These are phyloP conservation scores for Amblyopsis rosae DNA, from an alignment of 2,113 vertebrate species.

Conservation along the genomic window DNA sequence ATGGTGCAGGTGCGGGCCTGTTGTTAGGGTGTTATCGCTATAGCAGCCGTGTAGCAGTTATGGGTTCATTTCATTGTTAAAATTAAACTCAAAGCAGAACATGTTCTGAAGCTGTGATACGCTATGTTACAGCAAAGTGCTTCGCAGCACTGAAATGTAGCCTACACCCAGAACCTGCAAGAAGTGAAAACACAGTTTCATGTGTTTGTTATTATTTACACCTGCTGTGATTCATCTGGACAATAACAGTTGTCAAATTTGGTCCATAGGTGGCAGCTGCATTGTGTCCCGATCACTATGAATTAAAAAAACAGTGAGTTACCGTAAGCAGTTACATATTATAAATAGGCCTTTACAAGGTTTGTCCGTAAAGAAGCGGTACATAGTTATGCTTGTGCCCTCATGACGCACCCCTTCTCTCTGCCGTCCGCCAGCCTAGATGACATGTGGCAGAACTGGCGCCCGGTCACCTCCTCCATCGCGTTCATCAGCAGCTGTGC, in stretches of 20 bases:
- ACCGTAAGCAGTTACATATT: slow-evolving; percentile 17
- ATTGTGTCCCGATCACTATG: neutral
- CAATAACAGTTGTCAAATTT: slow-evolving; percentile 33
- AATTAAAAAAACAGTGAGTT: slow-evolving; percentile 33
- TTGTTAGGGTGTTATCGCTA: neutral
- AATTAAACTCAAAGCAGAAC: no score
- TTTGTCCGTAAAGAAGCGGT: no score
- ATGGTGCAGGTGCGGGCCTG: slow-evolving; percentile 75
- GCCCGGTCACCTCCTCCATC: slow-evolving; percentile 61
- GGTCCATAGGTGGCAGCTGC: slow-evolving; percentile 62
- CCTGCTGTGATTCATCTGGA: slow-evolving; percentile 9
- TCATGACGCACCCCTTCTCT: no score
- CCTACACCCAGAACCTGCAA: no score
- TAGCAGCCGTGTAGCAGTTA: neutral
- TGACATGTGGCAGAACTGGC: slow-evolving; percentile 46
- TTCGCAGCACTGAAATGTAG: no score
- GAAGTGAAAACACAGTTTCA: no score
- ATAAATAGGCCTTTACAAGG: no score
- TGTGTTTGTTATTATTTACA: no score
- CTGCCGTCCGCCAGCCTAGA: slow-evolving; percentile 49
- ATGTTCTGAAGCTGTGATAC: no score
- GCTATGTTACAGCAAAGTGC: no score
- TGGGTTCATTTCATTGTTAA: no score
- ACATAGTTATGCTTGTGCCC: neutral
- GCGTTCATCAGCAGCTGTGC: slow-evolving; percentile 80